These are phyloP conservation scores for Trichonephila inaurata DNA, from an alignment of 1,140 invertebrate species.

Conservation along the genomic window DNA sequence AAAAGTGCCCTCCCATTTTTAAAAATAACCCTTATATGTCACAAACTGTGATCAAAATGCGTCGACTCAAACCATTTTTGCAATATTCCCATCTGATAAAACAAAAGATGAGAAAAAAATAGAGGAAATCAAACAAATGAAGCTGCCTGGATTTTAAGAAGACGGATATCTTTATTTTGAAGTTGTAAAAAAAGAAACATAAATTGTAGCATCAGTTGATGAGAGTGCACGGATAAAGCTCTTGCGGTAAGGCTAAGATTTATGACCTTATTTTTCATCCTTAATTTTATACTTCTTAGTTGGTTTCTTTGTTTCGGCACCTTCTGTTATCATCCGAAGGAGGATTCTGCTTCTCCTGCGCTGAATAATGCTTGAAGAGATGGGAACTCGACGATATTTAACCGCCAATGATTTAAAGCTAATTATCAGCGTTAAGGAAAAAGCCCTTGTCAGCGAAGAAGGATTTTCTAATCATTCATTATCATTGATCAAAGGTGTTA, in stretches of 20 bases:
- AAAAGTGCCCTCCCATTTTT: not conserved
- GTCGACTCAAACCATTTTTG: slow-evolving; percentile 37
- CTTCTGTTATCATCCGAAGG: slow-evolving; percentile 44
- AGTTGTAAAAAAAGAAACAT: slow-evolving; percentile 60
- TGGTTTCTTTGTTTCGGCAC: slow-evolving; percentile 69
- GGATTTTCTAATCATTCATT: slow-evolving; percentile 55
- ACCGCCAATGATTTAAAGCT: slow-evolving; percentile 73
- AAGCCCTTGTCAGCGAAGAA: slow-evolving; percentile 50
- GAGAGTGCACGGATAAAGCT: slow-evolving; percentile 61
- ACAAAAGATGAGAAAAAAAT: slow-evolving; percentile 34
- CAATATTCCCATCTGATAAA: not conserved
- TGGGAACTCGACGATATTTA: slow-evolving; percentile 58
- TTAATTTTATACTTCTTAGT: slow-evolving; percentile 73
- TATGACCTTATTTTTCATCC: slow-evolving; percentile 70
- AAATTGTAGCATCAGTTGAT: slow-evolving; percentile 69
- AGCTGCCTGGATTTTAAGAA: slow-evolving; percentile 53
- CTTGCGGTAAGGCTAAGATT: slow-evolving; percentile 63
- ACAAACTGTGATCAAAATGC: not conserved
- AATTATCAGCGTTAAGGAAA: slow-evolving; percentile 67
- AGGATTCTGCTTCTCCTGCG: not conserved
- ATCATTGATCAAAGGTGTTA: slow-evolving; percentile 50
- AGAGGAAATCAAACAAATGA: slow-evolving; percentile 69
- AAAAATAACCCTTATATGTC: not conserved
- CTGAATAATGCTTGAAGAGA: slow-evolving; percentile 51
- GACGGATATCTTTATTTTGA: slow-evolving; percentile 67